Evolutionary conservation across 2,113 vertebrate genomes (phyloP).

Genomic region (Eublepharis macularius): DNA sequence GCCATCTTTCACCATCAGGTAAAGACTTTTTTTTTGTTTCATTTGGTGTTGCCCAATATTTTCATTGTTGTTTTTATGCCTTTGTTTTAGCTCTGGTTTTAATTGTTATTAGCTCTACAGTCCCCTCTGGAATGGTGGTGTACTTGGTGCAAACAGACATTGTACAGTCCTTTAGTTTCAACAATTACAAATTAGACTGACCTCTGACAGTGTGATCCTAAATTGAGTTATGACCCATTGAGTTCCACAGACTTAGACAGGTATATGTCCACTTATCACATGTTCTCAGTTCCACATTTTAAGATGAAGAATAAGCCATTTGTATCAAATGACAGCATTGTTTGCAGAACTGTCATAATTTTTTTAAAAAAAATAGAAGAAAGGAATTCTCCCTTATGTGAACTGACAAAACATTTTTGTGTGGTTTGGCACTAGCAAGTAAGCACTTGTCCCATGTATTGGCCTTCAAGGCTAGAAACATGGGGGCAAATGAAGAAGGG

Average conservation of each 20-base stretch:
- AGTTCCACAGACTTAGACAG: too few relatives aligned
- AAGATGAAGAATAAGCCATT: neutral
- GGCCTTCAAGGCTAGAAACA: neutral
- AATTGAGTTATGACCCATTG: too few relatives aligned
- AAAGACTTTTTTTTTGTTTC: too few relatives aligned
- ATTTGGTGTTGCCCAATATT: too few relatives aligned
- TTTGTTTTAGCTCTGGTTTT: too few relatives aligned
- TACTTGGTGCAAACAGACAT: too few relatives aligned
- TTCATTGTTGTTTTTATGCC: too few relatives aligned
- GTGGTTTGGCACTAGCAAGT: neutral
- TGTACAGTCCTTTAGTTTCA: too few relatives aligned
- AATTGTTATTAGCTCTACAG: too few relatives aligned
- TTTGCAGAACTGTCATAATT: neutral
- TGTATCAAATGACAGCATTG: neutral
- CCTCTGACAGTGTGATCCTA: neutral
- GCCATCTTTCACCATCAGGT: too few relatives aligned
- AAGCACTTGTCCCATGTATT: rapidly evolving
- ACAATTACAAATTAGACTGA: neutral
- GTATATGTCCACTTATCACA: neutral
- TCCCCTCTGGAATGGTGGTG: too few relatives aligned
- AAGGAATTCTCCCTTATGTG: rapidly evolving
- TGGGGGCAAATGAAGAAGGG: neutral
- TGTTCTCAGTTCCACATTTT: neutral
- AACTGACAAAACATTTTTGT: rapidly evolving
- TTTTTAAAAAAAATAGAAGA: neutral